Base-by-base conservation (phyloP, 2,888 invertebrate genomes). In the Lycaena phlaeas region DNA sequence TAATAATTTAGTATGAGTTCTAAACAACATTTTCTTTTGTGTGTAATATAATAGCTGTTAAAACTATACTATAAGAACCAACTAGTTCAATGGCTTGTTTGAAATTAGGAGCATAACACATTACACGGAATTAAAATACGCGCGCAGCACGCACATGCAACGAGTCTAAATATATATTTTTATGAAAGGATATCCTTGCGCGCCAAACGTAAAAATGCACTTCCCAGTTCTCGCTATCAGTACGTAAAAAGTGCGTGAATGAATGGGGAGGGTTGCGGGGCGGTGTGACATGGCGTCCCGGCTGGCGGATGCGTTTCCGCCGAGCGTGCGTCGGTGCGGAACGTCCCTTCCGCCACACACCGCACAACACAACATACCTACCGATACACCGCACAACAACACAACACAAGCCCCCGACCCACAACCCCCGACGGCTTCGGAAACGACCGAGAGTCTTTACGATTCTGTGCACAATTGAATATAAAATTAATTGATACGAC, bases 241-340 rank as follows among this genome's bases (percentile, higher is more conserved):
- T 34, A 9, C 30, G 36, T 26, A 36, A 22, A 11, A 26, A 22
- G 12, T 40, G 40, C 41, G 41, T 40, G 46, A 45, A 48, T 39
- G 44, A 45, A 49, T 48, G 54, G 63, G 62, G 59, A 62, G 66
- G n/a, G 66, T 56, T 52, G 46, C 68, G 68, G 64, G 66, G 64
- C 53, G 52, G 57, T 64, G 70, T 59, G 73, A 68, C 70, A 68
- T 73, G 73, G 62, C 77, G 76, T 76, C 76, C 82, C 81, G 82
- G 82, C 81, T 74, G 79, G 68, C 81, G 82, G 82, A 81, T 74
- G 79, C 68, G 59, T 68, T 69, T 82, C 82, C 82, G 82, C 70
- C 61, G 67, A 59, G 63, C 63, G 71, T 61, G 76, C 73, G 68
- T 63, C 67, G 69, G 69, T 67, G 77, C 72, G 72, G 69, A 77